phyloP scores from a whole-genome alignment of 2,888 invertebrate genomes.

The Apodemia mormo region DNA sequence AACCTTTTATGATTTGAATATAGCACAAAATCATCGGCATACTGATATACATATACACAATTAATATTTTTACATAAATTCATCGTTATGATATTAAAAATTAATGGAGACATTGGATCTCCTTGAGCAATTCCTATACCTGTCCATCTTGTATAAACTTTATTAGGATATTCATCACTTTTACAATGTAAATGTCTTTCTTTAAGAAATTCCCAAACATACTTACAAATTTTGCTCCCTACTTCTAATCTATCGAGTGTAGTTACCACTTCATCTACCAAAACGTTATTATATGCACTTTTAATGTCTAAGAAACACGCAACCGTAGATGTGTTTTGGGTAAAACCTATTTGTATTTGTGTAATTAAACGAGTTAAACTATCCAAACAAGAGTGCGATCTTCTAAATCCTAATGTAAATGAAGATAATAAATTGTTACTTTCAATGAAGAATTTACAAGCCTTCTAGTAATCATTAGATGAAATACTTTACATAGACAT shows the following conservation, averaged over 20 bases:
- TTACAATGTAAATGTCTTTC: conserved; percentile 10
- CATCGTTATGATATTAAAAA: conserved; percentile 31
- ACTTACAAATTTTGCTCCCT: conserved; percentile 22
- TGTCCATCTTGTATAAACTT: conserved; percentile 22
- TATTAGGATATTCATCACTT: not conserved
- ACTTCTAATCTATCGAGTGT: conserved; percentile 26
- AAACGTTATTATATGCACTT: conserved; percentile 30
- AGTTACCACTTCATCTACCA: conserved; percentile 15
- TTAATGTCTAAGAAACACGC: conserved; percentile 34
- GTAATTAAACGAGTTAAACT: conserved; percentile 25
- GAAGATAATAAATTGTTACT: conserved; percentile 18
- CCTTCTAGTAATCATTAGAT: not conserved
- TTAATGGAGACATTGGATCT: conserved; percentile 33
- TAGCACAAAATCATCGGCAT: conserved; percentile 14
- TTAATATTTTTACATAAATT: not conserved
- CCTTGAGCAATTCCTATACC: conserved; percentile 32
- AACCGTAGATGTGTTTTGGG: conserved; percentile 24
- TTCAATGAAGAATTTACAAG: not conserved
- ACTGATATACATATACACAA: not conserved
- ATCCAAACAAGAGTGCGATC: conserved; percentile 25
- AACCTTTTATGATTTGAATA: not conserved
- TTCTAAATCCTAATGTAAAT: conserved; percentile 26
- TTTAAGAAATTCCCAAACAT: conserved; percentile 23
- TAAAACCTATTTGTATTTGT: conserved; percentile 23
- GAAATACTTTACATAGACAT: conserved; percentile 23